These are phyloP conservation scores for Vespertilio murinus DNA, from an alignment of 2,797 vertebrate genomes.

Conservation along the genomic window DNA sequence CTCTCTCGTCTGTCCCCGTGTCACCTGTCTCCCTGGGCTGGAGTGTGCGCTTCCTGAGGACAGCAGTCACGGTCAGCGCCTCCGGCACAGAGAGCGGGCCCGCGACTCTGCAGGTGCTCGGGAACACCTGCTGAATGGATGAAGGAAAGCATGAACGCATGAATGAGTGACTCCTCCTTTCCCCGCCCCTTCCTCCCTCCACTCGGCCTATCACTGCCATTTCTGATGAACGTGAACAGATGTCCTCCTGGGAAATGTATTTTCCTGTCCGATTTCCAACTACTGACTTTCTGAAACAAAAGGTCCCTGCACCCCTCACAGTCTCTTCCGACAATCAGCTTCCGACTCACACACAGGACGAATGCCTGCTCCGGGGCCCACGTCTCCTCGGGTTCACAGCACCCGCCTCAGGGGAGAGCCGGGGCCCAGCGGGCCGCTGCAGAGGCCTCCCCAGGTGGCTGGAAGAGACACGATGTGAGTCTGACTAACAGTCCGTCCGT, in stretches of 20 bases:
- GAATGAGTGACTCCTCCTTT: not conserved
- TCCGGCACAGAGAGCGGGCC: not conserved
- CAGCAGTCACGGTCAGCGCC: not conserved
- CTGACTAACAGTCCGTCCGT: accelerated
- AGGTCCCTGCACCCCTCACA: constrained; percentile 44
- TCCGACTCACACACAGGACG: not conserved
- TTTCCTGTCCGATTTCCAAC: constrained; percentile 79
- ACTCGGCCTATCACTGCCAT: constrained; percentile 56
- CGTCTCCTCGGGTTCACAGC: not conserved
- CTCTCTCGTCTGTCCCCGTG: not conserved
- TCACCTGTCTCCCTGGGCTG: not conserved
- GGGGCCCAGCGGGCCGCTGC: accelerated
- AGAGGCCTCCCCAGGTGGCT: not conserved
- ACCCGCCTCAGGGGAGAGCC: accelerated
- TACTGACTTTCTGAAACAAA: constrained; percentile 75
- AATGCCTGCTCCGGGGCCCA: not conserved
- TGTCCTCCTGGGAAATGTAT: constrained; percentile 78
- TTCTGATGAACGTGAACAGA: constrained; percentile 79
- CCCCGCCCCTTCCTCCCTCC: constrained; percentile 46
- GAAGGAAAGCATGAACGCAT: not conserved
- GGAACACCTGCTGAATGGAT: not conserved
- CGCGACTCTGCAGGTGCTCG: not conserved
- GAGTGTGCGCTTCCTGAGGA: not conserved
- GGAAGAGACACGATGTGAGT: not conserved
- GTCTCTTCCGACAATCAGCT: constrained; percentile 23